Percentiles rank a stretch among this genome's conserved stretches.
phyloP scores from a whole-genome alignment of 2,113 vertebrate genomes.

The Tupaia chinensis region DNA sequence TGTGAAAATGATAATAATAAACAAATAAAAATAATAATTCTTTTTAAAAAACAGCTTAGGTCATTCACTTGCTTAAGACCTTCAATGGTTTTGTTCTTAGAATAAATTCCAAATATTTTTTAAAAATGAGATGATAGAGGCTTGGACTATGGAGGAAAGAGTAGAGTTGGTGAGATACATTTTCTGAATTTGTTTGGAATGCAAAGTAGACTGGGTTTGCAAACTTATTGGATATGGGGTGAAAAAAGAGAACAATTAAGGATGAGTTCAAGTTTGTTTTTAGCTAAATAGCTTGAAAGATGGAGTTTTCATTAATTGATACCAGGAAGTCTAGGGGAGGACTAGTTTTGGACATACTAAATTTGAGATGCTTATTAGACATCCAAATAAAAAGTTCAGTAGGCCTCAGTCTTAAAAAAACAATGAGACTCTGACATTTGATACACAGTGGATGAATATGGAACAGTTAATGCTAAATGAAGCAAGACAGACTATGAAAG shows the following conservation, averaged over 20 bases:
- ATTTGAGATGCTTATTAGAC: not conserved
- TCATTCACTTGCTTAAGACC: too few species aligned
- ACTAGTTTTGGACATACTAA: not conserved
- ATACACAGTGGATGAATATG: too few species aligned
- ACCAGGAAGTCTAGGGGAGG: not conserved
- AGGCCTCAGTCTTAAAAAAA: not conserved
- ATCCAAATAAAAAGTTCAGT: not conserved
- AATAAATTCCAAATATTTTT: not conserved
- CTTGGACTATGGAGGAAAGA: not conserved
- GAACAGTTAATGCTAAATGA: too few species aligned
- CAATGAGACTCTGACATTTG: too few species aligned
- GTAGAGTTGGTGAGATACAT: not conserved
- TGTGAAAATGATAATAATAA: too few species aligned
- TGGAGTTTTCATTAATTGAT: not conserved
- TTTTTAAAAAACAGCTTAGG: too few species aligned
- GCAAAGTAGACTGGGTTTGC: not conserved
- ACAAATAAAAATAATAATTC: too few species aligned
- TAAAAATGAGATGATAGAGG: not conserved
- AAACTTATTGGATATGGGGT: not conserved
- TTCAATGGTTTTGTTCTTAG: too few species aligned
- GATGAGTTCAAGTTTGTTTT: not conserved
- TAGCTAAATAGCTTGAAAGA: not conserved
- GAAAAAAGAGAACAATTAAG: not conserved
- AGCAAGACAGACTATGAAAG: too few species aligned
- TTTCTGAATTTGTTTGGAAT: constrained; percentile 25